Conservation (phyloP, 2,113 vertebrate species). For the Porphyrio hochstetteri region DNA sequence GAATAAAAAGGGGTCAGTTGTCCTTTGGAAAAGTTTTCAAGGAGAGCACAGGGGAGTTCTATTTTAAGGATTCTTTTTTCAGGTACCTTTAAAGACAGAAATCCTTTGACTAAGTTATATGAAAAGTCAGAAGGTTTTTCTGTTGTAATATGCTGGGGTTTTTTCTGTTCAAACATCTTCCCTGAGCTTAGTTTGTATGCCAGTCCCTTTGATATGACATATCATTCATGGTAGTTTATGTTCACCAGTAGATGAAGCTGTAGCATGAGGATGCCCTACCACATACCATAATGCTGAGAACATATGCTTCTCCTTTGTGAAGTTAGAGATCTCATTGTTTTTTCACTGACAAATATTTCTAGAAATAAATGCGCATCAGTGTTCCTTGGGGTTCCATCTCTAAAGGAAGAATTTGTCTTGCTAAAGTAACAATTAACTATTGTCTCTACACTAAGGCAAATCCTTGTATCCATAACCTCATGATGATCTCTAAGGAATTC, state of each 20-base stretch:
- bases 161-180: background rate
- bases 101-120: background rate
- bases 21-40: slow-evolving; percentile 60
- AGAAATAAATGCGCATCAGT: fast-evolving
- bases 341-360: background rate
- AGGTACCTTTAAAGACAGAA: background rate
- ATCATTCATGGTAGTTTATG: background rate
- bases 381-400: background rate
- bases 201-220: background rate
- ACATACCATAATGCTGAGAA: background rate
- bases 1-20: slow-evolving; percentile 43
- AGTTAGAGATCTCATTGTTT: background rate
- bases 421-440: background rate
- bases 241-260: background rate
- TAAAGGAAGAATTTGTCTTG: background rate
- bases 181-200: background rate
- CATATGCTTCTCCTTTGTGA: background rate
- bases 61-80: slow-evolving; percentile 35
- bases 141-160: background rate
- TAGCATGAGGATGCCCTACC: background rate
- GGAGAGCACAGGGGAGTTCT: slow-evolving; percentile 33
- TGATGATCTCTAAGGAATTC: background rate
- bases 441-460: background rate
- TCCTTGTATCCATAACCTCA: background rate
- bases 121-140: background rate